phyloP scores from a whole-genome alignment of 2,113 vertebrate species.

The Nipponia nippon region DNA sequence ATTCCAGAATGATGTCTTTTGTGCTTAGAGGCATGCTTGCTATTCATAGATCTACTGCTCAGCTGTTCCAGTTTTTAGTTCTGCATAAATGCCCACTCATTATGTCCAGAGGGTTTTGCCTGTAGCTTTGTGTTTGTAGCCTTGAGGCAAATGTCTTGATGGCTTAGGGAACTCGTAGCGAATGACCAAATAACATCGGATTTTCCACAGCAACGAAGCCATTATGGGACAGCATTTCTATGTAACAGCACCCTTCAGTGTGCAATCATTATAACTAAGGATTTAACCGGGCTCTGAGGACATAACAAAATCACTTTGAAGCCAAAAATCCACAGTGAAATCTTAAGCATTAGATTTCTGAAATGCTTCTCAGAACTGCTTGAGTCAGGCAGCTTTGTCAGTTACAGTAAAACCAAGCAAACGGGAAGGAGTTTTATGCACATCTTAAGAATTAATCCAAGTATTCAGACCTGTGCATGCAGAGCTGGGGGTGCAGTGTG shows the following conservation, averaged over 20 bases:
- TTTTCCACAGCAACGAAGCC: conserved; percentile 76
- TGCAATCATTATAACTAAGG: conserved; percentile 70
- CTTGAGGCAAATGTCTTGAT: conserved; percentile 78
- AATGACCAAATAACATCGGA: conserved; percentile 75
- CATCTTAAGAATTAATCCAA: background rate
- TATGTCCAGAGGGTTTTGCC: conserved; percentile 76
- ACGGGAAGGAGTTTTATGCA: conserved; percentile 1
- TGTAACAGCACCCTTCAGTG: conserved; percentile 73
- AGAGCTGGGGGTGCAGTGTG: background rate
- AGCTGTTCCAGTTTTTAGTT: conserved; percentile 79
- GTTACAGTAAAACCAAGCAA: conserved; percentile 28
- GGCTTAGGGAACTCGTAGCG: conserved; percentile 68
- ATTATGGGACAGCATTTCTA: conserved; percentile 75
- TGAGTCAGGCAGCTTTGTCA: conserved; percentile 38
- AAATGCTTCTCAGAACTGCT: conserved; percentile 13
- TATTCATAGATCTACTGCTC: conserved; percentile 75
- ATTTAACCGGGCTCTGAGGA: conserved; percentile 62
- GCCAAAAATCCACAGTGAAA: conserved; percentile 57
- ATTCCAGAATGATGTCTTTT: conserved; percentile 66
- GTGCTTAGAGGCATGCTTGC: conserved; percentile 71
- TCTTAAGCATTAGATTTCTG: conserved; percentile 47
- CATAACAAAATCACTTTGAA: conserved; percentile 66
- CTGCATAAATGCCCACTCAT: conserved; percentile 78
- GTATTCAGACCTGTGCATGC: background rate
- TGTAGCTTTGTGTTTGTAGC: conserved; percentile 75